Evolutionary conservation across 2,113 vertebrate genomes (phyloP), one percentile per base, ranked within the genome.

Genomic region (Cottus gobio): DNA sequence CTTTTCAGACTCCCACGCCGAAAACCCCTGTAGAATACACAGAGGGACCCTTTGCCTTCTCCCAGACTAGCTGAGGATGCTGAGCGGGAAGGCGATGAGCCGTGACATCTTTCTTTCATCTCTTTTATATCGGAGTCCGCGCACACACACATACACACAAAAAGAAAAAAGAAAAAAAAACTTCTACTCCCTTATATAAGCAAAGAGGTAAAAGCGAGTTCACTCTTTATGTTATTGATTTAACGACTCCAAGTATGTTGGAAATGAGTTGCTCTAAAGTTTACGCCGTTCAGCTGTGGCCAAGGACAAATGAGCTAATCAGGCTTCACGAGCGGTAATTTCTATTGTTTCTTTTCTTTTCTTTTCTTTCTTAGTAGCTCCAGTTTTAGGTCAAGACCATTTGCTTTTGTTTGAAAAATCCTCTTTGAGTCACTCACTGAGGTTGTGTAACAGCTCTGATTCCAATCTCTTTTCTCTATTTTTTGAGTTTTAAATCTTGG

Each of bases 21-120:
- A 73, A 75, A 46, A 74, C 34, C 31, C 69, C 7, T 52, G 42
- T 79, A 79, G 82, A 77, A 80, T 64, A 24, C 83, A 75, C 71
- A 65, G 52, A 67, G 54, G 73, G 73, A 20, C 85, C 87, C 83
- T 83, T 56, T 48, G 72, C 77, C 83, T 34, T 75, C 82, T 64
- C 68, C 26, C 75, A 58, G 71, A 70, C 78, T 84, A 69, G 86
- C 75, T 2, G 20, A 54, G 52, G 69, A 72, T 46, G 57, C 34
- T 6, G 77, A 74, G 74, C 65, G 61, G 52, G 74, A 56, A 60
- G 76, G 34, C 30, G 60, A 85, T 57, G 77, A 75, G 70, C 77
- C 75, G 2, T 69, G 80, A 85, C 82, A 72, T 82, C 67, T 78
- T 79, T 85, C 87, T 88, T 87, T 90, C 73, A 83, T 87, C 80